These are phyloP conservation scores for Chrysocyon brachyurus DNA, from an alignment of 2,797 vertebrate species.

Conservation along the genomic window DNA sequence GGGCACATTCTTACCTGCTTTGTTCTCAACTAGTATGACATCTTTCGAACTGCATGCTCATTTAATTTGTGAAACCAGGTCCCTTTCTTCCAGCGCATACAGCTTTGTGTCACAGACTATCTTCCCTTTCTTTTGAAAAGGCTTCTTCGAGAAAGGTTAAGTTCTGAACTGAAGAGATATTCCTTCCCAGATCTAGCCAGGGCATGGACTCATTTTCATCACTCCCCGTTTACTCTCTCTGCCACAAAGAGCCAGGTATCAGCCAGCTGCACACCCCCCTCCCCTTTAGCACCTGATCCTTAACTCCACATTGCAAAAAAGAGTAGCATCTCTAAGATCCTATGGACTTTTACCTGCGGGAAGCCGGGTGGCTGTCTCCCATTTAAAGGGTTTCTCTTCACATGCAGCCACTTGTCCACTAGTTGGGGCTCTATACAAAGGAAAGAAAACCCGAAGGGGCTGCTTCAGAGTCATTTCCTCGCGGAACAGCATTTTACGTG, in stretches of 20 bases:
- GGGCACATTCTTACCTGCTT: neutral
- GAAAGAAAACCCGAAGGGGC: slow-evolving; percentile 68
- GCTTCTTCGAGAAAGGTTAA: slow-evolving; percentile 25
- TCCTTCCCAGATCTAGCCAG: slow-evolving; percentile 58
- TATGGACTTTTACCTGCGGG: neutral
- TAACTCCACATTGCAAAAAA: neutral
- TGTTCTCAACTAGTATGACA: neutral
- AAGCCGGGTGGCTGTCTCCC: neutral
- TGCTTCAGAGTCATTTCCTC: neutral
- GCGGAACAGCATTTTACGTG: neutral
- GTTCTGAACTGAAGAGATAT: slow-evolving; percentile 63
- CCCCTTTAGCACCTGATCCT: neutral
- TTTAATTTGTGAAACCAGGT: slow-evolving; percentile 48
- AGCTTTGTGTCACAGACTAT: neutral
- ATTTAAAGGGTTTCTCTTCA: neutral
- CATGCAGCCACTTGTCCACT: slow-evolving; percentile 77
- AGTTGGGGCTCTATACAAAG: slow-evolving; percentile 87
- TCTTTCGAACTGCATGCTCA: neutral
- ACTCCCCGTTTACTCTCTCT: neutral
- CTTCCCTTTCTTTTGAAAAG: slow-evolving; percentile 60
- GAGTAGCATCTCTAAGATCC: neutral
- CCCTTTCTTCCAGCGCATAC: neutral
- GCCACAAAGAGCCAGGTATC: slow-evolving; percentile 17
- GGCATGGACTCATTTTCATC: slow-evolving; percentile 65
- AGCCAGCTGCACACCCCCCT: slow-evolving; percentile 1